phyloP scores from a whole-genome alignment of 2,888 invertebrate species.

The Acanthosepion lycidas region DNA sequence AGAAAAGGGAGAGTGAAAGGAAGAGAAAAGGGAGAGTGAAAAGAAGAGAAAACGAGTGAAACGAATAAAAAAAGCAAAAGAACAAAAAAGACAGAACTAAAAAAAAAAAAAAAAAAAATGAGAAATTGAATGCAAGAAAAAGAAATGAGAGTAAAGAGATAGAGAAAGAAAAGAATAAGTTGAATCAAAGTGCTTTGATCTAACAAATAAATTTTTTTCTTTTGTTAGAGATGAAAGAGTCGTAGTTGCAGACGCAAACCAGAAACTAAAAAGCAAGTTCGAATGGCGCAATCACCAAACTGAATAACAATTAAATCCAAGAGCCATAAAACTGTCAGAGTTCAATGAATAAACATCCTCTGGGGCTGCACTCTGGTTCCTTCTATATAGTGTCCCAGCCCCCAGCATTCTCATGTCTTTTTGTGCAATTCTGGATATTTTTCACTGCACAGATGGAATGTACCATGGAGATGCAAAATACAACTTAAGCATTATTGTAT shows the following conservation, averaged over 20 bases:
- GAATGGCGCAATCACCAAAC: neutral
- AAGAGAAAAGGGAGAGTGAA: too few relatives aligned
- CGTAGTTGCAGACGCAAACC: neutral
- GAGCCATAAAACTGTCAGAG: neutral
- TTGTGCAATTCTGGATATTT: neutral
- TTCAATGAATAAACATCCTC: neutral
- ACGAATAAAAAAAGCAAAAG: too few relatives aligned
- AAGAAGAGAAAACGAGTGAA: too few relatives aligned
- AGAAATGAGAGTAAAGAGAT: too few relatives aligned
- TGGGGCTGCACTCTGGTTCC: neutral
- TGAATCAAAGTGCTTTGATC: neutral
- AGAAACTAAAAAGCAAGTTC: neutral
- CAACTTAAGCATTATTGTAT: neutral
- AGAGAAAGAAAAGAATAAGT: neutral
- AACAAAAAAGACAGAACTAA: too few relatives aligned
- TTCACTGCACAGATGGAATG: neutral
- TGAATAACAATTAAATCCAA: constrained; percentile 2
- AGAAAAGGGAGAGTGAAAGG: too few relatives aligned
- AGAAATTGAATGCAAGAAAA: too few relatives aligned
- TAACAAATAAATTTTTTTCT: neutral
- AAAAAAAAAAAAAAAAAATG: too few relatives aligned
- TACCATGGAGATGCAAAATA: neutral
- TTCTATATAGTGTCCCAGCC: neutral
- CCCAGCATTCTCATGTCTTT: neutral
- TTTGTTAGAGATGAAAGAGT: neutral